These are phyloP conservation scores for Serrognathus titanus DNA, from an alignment of 2,888 invertebrate species.

Conservation along the genomic window DNA sequence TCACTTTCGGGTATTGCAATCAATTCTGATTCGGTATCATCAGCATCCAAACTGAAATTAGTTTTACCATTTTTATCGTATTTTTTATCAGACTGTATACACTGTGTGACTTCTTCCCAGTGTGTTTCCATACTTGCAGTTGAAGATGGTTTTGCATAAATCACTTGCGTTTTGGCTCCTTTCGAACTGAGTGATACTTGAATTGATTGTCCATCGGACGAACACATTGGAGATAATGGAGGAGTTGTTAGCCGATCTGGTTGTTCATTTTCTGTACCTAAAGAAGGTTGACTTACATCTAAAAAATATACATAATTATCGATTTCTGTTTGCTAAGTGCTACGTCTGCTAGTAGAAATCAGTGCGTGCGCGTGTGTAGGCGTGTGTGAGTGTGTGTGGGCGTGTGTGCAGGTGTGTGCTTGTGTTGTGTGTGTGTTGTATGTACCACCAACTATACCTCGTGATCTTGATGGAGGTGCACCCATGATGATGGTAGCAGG, in stretches of 20 bases:
- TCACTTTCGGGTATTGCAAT: slow-evolving; percentile 89
- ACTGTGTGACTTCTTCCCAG: slow-evolving; percentile 64
- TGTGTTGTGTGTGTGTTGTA: no score
- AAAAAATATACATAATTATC: slow-evolving; percentile 17
- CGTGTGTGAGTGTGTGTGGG: no score
- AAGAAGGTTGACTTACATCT: slow-evolving; percentile 75
- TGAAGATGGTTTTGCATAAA: slow-evolving; percentile 46
- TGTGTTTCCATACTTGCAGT: slow-evolving; percentile 61
- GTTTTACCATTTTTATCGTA: slow-evolving; percentile 33
- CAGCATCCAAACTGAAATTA: slow-evolving; percentile 59
- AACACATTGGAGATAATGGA: slow-evolving; percentile 60
- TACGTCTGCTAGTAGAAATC: neutral
- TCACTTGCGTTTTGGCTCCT: slow-evolving; percentile 46
- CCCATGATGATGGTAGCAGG: slow-evolving; percentile 77
- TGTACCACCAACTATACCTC: slow-evolving; percentile 51
- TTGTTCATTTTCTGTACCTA: slow-evolving; percentile 66
- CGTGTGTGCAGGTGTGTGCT: no score
- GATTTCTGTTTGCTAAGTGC: no score
- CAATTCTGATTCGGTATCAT: slow-evolving; percentile 84
- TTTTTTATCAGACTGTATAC: slow-evolving; percentile 39
- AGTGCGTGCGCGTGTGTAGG: slow-evolving; percentile 27
- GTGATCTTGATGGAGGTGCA: slow-evolving; percentile 62
- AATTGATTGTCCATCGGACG: slow-evolving; percentile 54
- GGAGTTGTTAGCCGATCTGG: slow-evolving; percentile 53
- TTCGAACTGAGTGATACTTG: slow-evolving; percentile 47